Evolutionary conservation across 2,888 invertebrate species (phyloP).

Genomic region (Catocala sponsa): DNA sequence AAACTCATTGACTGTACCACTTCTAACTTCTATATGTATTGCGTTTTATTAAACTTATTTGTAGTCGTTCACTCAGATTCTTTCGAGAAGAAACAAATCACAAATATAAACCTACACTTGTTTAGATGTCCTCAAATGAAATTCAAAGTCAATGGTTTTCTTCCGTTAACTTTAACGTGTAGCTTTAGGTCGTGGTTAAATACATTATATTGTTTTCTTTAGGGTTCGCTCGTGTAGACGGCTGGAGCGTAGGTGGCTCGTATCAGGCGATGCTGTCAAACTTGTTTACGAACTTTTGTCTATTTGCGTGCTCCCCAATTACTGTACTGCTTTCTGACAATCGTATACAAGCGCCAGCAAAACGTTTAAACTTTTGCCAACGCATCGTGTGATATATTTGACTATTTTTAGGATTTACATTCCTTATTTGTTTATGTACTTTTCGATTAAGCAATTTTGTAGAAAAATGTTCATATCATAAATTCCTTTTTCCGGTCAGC

Average conservation of each 20-base stretch:
- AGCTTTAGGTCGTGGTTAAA: slow-evolving; percentile 38
- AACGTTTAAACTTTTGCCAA: slow-evolving; percentile 58
- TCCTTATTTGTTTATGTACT: slow-evolving; percentile 28
- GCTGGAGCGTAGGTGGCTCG: slow-evolving; percentile 63
- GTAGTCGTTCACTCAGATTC: neutral
- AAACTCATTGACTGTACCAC: slow-evolving; percentile 41
- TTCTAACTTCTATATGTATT: slow-evolving; percentile 20
- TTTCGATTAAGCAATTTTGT: no score
- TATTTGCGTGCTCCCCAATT: slow-evolving; percentile 72
- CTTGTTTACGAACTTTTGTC: slow-evolving; percentile 78
- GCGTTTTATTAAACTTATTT: neutral
- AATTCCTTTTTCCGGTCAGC: no score
- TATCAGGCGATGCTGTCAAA: slow-evolving; percentile 73
- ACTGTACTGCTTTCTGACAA: slow-evolving; percentile 64
- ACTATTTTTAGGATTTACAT: slow-evolving; percentile 40
- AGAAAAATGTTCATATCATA: no score
- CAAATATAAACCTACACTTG: slow-evolving; percentile 8
- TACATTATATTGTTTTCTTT: slow-evolving; percentile 61
- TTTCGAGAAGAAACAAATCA: slow-evolving; percentile 6
- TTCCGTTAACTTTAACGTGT: slow-evolving; percentile 35
- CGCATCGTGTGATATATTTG: slow-evolving; percentile 39
- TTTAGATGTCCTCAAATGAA: slow-evolving; percentile 22
- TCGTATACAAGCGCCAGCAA: slow-evolving; percentile 64
- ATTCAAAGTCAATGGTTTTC: slow-evolving; percentile 24
- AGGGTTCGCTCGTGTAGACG: slow-evolving; percentile 62